Base-by-base conservation (phyloP, 2,113 vertebrate species). In the Poecile atricapillus region DNA sequence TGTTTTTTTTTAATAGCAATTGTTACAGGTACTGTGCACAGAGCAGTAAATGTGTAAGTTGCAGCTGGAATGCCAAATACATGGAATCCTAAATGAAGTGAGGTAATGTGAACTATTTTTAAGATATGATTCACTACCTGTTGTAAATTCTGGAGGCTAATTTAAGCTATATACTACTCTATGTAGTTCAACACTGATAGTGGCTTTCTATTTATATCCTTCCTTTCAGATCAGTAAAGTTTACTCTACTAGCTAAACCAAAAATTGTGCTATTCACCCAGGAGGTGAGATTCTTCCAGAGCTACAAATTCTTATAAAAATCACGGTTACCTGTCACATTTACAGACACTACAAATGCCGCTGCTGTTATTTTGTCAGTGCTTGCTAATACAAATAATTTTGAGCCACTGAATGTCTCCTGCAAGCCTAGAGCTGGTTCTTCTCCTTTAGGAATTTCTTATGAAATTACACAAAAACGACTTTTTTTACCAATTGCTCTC, bases 281-380 rank as follows among this genome's bases (percentile, higher is more conserved):
- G 56, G 60, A 95, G 47, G 68, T 89, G 89, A 90, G 76, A 74
- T 46, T 81, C 76, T 78, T 88, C 27, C 67, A 73, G 75, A 87
- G 55, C 24, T 78, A 95, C 64, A 94, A 83, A 88, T 86, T 80
- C 59, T 80, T 67, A 83, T 63, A 83, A 92, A 93, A 75, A 83
- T 83, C 71, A 74, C 5, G 19, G 68, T 55, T 39, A 83, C 25
- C 85, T 88, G 82, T 75, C 75, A 80, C 39, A 92, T 83, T 81
- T 86, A 76, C 68, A 94, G 76, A 83, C 21, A 81, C 60, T 60
- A 77, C 56, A 95, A 93, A 90, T 60, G 71, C 44, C 41, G 44
- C 44, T 91, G 47, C 20, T 71, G 83, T 89, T 88, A 70, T 81
- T 92, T 68, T 86, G 33, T 68, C 68, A 86, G 30, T 74, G 44